These are phyloP conservation scores for Tubulanus polymorphus DNA, from an alignment of 2,888 invertebrate species.

Conservation along the genomic window DNA sequence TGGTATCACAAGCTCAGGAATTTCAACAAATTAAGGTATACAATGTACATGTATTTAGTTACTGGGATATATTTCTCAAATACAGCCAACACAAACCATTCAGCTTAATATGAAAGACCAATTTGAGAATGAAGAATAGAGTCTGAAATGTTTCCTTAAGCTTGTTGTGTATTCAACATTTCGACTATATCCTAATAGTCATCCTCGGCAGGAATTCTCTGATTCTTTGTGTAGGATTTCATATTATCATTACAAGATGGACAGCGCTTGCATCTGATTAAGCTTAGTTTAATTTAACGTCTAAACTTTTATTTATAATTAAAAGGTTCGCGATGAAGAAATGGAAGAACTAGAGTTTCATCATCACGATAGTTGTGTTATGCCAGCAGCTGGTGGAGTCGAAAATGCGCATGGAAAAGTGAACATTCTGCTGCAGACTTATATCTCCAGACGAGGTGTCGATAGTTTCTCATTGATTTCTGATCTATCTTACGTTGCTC, in stretches of 20 bases:
- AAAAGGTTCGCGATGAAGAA: conserved; percentile 88
- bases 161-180: too few species aligned
- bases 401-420: conserved; percentile 82
- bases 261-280: background rate
- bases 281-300: background rate
- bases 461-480: conserved; percentile 82
- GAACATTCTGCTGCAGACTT: conserved; percentile 81
- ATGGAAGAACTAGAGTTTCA: conserved; percentile 81
- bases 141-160: too few species aligned
- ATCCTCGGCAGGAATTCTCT: too few species aligned
- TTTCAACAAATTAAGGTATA: conserved; percentile 88
- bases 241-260: background rate
- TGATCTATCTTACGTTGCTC: conserved; percentile 82
- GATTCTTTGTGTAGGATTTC: background rate
- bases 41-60: conserved; percentile 9
- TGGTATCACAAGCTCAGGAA: conserved; percentile 89
- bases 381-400: conserved; percentile 74
- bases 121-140: too few species aligned
- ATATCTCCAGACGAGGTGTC: conserved; percentile 75
- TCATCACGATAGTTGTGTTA: conserved; percentile 68
- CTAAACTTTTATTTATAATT: conserved; percentile 9
- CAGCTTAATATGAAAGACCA: background rate
- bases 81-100: too few species aligned
- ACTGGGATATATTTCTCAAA: too few species aligned
- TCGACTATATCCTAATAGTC: too few species aligned